These are phyloP conservation scores for Ascaphus truei DNA, from an alignment of 2,113 vertebrate genomes.

Conservation along the genomic window DNA sequence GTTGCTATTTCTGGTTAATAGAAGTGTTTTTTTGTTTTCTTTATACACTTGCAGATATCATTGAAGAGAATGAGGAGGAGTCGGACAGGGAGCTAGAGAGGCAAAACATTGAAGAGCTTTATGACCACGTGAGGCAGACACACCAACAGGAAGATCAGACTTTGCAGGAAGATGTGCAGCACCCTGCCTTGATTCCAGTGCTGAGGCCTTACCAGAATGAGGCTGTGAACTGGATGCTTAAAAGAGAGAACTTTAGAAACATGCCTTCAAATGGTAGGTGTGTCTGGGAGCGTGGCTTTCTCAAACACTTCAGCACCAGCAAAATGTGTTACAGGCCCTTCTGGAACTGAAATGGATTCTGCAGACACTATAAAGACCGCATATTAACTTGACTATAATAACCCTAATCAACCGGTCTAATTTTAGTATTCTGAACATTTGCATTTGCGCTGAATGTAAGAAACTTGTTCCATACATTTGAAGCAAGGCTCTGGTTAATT, in stretches of 20 bases:
- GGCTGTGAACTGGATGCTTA: constrained; percentile 77
- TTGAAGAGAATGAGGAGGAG: constrained; percentile 80
- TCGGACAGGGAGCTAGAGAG: constrained; percentile 86
- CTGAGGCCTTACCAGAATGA: constrained; percentile 69
- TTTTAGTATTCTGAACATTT: too few relatives aligned
- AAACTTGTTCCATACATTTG: too few relatives aligned
- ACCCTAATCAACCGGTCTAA: too few relatives aligned
- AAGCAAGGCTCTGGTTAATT: too few relatives aligned
- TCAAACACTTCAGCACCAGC: too few relatives aligned
- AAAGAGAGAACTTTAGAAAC: constrained; percentile 51
- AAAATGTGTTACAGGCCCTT: too few relatives aligned
- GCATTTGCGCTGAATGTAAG: too few relatives aligned
- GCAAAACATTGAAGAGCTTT: constrained; percentile 95
- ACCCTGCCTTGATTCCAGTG: constrained; percentile 78
- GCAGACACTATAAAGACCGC: too few relatives aligned
- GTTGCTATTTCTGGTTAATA: too few relatives aligned
- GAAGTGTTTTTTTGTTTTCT: not conserved
- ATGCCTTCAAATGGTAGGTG: constrained; percentile 55
- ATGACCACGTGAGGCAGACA: constrained; percentile 79
- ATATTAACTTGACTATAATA: too few relatives aligned
- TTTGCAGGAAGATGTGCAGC: constrained; percentile 77
- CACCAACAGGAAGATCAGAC: constrained; percentile 69
- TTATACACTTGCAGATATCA: constrained; percentile 52
- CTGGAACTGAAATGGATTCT: too few relatives aligned
- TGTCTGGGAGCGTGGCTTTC: too few relatives aligned